Evolutionary conservation across 2,797 vertebrate species (phyloP), one percentile per base, ranked within the genome.

Genomic region (Lacerta agilis): DNA sequence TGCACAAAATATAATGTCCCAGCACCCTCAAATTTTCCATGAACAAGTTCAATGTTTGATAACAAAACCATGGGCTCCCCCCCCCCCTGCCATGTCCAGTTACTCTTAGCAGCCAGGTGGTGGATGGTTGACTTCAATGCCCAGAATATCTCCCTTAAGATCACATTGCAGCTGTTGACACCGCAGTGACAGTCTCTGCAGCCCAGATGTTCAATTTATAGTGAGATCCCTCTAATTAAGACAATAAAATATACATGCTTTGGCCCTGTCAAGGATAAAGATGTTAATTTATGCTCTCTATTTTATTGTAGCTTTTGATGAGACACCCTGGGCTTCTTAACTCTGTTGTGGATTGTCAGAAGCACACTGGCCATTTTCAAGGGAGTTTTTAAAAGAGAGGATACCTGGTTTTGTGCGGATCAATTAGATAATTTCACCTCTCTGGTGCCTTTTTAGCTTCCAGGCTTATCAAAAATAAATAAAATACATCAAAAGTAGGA

Each of bases 281-380:
- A 20, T 71, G 23, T 94, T 72, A 90, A 90, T 95, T 95, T 94
- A 84, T 92, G 69, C 92, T 85, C 58, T 83, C 79, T 90, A 45
- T 89, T 88, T 58, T 82, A 75, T 69, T 43, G 64, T 18, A 17
- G 89, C 90, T 86, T 64, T 71, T 77, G 66, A 95, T 94, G 92
- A 94, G 95, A 97, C 96, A 97, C 96, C 95, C 92, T 95, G 95
- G 96, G 96, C 97, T 97, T 96, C 97, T 97, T 96, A 97, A 97
- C 96, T 95, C 92, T 94, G 97, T 97, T 96, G 96, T 96, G 95
- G 96, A 96, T 97, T 88, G 92, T 66, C 76, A 89, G 45, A 97
- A 97, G 97, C 92, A 95, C 91, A 95, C 94, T 90, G 94, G 92
- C 91, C 87, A 93, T 98, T 97, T 97, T 95, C 95, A 94, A 95